Evolutionary conservation across 2,113 vertebrate genomes (phyloP).

Genomic region (Phocoena phocoena): DNA sequence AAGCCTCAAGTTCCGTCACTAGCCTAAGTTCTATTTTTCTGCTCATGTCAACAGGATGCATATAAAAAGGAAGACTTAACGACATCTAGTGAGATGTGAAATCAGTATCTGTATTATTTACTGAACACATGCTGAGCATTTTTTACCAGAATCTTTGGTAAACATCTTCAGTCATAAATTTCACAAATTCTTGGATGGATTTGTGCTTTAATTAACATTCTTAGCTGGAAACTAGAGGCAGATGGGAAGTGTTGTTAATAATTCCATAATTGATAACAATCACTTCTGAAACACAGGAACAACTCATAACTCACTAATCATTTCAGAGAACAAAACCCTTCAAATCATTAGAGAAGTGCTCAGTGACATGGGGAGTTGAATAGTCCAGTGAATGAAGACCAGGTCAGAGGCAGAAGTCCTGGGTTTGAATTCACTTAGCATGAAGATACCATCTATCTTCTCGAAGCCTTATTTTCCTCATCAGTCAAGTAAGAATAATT

Average conservation of each 20-base stretch:
- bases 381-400: neutral
- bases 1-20: neutral
- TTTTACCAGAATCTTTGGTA: conserved; percentile 46
- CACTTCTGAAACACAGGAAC: conserved; percentile 38
- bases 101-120: conserved; percentile 50
- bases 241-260: conserved; percentile 57
- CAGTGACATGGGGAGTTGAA: neutral
- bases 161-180: conserved; percentile 61
- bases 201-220: conserved; percentile 70
- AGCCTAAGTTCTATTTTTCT: neutral
- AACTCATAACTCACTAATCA: conserved; percentile 26
- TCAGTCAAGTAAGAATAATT: neutral
- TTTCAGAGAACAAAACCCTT: neutral
- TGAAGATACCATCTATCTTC: neutral
- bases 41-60: neutral
- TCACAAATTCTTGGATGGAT: conserved; percentile 30
- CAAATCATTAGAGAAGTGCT: neutral
- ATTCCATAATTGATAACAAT: conserved; percentile 65
- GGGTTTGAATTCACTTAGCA: neutral
- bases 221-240: conserved; percentile 46
- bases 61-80: conserved; percentile 45
- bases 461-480: neutral
- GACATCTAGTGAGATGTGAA: conserved; percentile 34
- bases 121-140: conserved; percentile 21
- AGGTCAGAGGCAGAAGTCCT: neutral